phyloP scores from a whole-genome alignment of 2,113 vertebrate genomes.

The Anoplopoma fimbria region DNA sequence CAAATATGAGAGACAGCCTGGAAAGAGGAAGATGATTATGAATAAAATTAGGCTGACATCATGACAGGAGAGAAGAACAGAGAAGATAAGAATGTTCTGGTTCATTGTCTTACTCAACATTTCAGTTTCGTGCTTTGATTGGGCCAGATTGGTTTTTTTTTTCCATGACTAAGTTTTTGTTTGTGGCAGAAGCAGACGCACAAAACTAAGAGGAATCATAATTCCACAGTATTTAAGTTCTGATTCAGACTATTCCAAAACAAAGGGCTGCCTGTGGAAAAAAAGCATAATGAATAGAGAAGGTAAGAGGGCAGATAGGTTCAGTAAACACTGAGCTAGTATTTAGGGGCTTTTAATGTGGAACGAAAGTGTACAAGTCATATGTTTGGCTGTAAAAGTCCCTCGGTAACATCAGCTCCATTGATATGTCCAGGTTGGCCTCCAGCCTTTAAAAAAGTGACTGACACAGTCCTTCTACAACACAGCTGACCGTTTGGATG shows the following conservation, averaged over 20 bases:
- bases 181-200: background rate
- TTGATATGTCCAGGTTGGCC: background rate
- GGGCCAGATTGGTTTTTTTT: background rate
- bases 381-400: background rate
- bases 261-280: background rate
- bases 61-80: slow-evolving; percentile 1
- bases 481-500: background rate
- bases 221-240: slow-evolving; percentile 2
- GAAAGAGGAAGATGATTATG: background rate
- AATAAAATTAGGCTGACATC: background rate
- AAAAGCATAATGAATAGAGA: background rate
- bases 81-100: slow-evolving; percentile 4
- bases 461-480: background rate
- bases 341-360: background rate
- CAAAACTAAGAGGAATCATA: background rate
- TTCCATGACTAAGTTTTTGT: background rate
- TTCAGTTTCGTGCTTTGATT: background rate
- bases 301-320: background rate
- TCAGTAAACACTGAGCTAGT: background rate
- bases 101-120: slow-evolving; percentile 19
- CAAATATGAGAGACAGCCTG: background rate
- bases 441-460: background rate
- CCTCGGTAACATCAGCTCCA: background rate
- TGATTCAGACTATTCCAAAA: background rate
- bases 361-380: background rate